Evolutionary conservation across 2,797 vertebrate species (phyloP).

Genomic region (Thripadectes ignobilis): DNA sequence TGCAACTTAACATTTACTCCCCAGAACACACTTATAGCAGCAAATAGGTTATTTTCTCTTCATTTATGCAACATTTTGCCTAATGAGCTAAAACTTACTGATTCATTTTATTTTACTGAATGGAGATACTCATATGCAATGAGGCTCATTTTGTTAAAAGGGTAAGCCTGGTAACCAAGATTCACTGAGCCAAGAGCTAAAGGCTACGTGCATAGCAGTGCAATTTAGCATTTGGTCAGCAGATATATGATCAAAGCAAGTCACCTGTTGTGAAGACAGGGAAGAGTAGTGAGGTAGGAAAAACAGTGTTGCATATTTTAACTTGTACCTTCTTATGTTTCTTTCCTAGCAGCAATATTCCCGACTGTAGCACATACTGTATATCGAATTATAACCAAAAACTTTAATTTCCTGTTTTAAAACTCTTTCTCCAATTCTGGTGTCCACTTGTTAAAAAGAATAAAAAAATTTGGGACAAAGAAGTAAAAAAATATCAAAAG

Average conservation of each 20-base stretch:
- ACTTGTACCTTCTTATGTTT: background rate
- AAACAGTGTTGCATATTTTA: background rate
- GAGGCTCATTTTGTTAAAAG: background rate
- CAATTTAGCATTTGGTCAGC: background rate
- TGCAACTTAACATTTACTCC: slow-evolving; percentile 14
- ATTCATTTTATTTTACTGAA: slow-evolving; percentile 50
- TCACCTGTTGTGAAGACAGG: rapidly evolving
- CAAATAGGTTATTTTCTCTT: background rate
- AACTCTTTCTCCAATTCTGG: background rate
- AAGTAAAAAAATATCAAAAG: background rate
- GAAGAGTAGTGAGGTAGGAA: background rate
- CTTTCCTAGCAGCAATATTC: background rate
- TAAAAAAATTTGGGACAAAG: background rate
- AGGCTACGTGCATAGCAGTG: background rate
- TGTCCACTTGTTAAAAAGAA: background rate
- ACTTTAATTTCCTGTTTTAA: background rate
- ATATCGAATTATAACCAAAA: background rate
- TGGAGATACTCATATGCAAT: background rate
- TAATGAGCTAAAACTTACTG: slow-evolving; percentile 54
- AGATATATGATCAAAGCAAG: background rate
- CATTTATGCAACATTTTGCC: slow-evolving; percentile 37
- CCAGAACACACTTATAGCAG: background rate
- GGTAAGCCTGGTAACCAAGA: background rate
- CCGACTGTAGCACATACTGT: background rate
- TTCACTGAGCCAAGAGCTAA: background rate